Conservation (phyloP, 2,797 vertebrate species). For the Phylloscopus collybita region DNA sequence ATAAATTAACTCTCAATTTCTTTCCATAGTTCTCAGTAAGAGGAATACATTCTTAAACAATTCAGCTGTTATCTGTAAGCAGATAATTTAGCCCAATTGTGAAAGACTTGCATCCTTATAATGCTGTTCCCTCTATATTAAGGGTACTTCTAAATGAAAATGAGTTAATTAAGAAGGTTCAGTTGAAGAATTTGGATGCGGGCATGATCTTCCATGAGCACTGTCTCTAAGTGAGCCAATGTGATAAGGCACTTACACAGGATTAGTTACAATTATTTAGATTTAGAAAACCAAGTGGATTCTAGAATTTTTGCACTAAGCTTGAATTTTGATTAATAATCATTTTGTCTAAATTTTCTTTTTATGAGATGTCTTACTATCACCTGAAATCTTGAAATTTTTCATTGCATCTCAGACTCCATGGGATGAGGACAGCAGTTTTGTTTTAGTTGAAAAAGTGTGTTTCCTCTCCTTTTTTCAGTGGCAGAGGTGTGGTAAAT, state of each 20-base stretch:
- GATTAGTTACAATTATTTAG: neutral
- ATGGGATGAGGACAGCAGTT: neutral
- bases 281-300: neutral
- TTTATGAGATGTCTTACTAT: neutral
- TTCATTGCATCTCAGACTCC: neutral
- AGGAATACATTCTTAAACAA: neutral
- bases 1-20: neutral
- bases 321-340: neutral
- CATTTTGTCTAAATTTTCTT: neutral
- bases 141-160: neutral
- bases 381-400: neutral
- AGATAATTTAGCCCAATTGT: neutral
- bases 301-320: neutral
- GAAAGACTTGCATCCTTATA: neutral
- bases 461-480: neutral
- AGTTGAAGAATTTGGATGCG: neutral
- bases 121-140: neutral
- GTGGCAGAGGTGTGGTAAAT: neutral
- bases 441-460: neutral
- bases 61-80: neutral
- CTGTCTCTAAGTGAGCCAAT: neutral
- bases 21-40: neutral
- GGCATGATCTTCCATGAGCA: neutral
- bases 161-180: neutral
- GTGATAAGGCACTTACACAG: neutral